Conservation (phyloP, 1,140 invertebrate genomes). For the Teleopsis dalmanni region DNA sequence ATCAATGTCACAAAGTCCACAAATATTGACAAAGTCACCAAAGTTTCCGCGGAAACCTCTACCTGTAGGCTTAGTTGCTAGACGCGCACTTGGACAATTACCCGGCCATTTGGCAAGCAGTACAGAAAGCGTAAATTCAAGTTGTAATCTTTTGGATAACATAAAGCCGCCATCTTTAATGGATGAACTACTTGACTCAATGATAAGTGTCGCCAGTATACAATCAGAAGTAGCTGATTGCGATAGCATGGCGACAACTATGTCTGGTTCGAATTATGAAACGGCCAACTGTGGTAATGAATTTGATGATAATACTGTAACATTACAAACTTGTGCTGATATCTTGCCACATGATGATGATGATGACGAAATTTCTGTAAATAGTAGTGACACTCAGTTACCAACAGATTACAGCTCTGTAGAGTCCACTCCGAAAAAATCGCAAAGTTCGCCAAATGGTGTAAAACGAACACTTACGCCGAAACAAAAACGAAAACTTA, state of each 20-base stretch:
- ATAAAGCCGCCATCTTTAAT: conserved; percentile 75
- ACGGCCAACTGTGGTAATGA: conserved; percentile 45
- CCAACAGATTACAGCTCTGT: conserved; percentile 57
- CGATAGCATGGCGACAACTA: conserved; percentile 34
- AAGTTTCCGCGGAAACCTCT: conserved; percentile 56
- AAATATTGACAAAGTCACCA: conserved; percentile 32
- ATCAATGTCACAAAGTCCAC: conserved; percentile 26
- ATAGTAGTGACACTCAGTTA: conserved; percentile 43
- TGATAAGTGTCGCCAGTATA: conserved; percentile 77
- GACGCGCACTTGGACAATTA: conserved; percentile 53
- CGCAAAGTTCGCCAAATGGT: conserved; percentile 13
- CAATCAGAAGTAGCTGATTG: conserved; percentile 65
- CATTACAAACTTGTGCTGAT: conserved; percentile 41
- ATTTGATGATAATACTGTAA: conserved; percentile 52
- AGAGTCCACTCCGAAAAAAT: conserved; percentile 63
- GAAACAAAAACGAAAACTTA: conserved; percentile 62
- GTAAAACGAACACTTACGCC: conserved; percentile 55
- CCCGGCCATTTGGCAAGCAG: conserved; percentile 27
- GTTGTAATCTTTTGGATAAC: conserved; percentile 59
- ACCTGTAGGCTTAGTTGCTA: conserved; percentile 60
- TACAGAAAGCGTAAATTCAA: conserved; percentile 48
- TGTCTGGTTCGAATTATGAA: conserved; percentile 39
- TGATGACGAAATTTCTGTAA: conserved; percentile 44
- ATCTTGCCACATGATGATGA: conserved; percentile 24
- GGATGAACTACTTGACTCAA: conserved; percentile 70